Evolutionary conservation across 2,888 invertebrate species (phyloP).

Genomic region (Eupelmus urozonus): DNA sequence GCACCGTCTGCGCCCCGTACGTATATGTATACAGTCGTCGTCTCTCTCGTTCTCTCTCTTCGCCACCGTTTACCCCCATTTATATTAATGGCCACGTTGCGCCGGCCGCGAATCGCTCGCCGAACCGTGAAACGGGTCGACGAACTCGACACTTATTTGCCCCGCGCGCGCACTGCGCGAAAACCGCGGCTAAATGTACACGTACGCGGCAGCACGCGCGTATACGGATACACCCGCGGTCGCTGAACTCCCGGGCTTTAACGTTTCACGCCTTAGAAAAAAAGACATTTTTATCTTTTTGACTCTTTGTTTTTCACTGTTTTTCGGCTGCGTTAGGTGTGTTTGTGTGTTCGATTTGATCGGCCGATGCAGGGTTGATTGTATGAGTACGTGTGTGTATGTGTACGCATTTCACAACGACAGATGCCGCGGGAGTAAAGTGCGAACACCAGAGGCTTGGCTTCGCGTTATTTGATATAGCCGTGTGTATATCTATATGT

Average conservation of each 20-base stretch:
- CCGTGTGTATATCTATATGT: too few species aligned
- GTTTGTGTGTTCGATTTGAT: conserved; percentile 17
- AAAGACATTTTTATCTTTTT: conserved; percentile 13
- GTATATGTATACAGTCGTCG: background rate
- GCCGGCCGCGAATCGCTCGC: conserved; percentile 64
- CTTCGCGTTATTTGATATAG: conserved; percentile 29
- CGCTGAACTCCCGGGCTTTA: conserved; percentile 18
- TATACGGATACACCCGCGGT: background rate
- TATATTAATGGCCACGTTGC: conserved; percentile 68
- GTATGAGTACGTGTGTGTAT: background rate
- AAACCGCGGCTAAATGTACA: background rate
- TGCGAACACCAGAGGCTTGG: background rate
- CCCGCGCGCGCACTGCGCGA: background rate
- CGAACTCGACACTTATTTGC: conserved; percentile 61
- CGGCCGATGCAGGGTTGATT: conserved; percentile 6
- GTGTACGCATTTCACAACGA: conserved; percentile 1
- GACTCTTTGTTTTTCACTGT: background rate
- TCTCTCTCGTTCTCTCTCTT: conserved; percentile 50
- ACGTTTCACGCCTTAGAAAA: conserved; percentile 6
- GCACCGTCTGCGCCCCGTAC: conserved; percentile 18
- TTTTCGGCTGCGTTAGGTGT: too few species aligned
- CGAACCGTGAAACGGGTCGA: conserved; percentile 68
- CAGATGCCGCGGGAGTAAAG: conserved; percentile 18
- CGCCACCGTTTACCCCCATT: conserved; percentile 67
- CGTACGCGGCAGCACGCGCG: conserved; percentile 22